Evolutionary conservation across 2,888 invertebrate genomes (phyloP), one percentile per base, ranked within the genome.

Genomic region (Phlogophora meticulosa): DNA sequence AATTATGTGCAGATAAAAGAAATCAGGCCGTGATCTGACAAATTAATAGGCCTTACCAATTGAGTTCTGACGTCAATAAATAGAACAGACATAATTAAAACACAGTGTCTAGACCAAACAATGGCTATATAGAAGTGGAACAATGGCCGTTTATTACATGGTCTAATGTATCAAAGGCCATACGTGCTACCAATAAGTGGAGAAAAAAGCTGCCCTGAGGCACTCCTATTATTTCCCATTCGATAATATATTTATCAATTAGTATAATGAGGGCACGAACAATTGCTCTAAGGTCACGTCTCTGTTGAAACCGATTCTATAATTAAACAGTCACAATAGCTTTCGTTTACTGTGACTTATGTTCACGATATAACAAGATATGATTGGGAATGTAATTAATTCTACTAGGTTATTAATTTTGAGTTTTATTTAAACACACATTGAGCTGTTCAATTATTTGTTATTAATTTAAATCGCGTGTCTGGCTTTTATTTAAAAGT

Each of bases 211-310:
- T 70, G 38, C 72, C 83, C 71, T 52, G 68, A 57, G 81, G 81
- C 81, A 71, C 48, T 72, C 52, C 53, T 65, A 78, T 82, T 83
- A 71, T 76, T 81, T 82, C 80, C 69, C 68, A 78, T 86, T 83
- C 77, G 71, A 69, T 75, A 78, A 62, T 68, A 62, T 68, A 76
- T 76, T 84, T 85, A 85, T 80, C 81, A 85, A 85, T 88, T 84
- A 85, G 76, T 83, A 71, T 83, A 85, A 86, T 83, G 84, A 81
- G 78, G 60, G 67, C 67, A 73, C 56, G 80, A 78, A 85, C 84
- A 85, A 83, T 83, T 60, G 72, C 63, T 20, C 53, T 63, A 56
- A 76, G 79, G 83, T 80, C 78, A 76, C 60, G 52, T 72, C 67
- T 70, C 42, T 79, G 58, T 79, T 75, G 80, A 68, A 83, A 83